Evolutionary conservation across 2,888 invertebrate genomes (phyloP).

Genomic region (Danaus chrysippus): DNA sequence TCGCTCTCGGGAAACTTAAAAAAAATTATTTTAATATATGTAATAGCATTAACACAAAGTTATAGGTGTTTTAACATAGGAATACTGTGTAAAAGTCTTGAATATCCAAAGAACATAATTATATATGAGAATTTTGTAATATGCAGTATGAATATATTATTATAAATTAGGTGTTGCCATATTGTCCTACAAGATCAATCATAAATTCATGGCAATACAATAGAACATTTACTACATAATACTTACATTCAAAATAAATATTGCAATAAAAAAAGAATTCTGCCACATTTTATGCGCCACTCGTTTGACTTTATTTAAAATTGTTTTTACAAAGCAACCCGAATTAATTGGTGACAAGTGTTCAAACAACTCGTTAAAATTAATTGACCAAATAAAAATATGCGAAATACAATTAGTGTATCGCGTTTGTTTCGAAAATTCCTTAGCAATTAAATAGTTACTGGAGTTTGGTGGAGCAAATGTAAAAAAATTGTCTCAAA

Average conservation of each 20-base stretch:
- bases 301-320: neutral
- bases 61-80: neutral
- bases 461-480: too few relatives aligned
- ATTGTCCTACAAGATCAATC: too few relatives aligned
- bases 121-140: too few relatives aligned
- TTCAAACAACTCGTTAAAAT: slow-evolving; percentile 1
- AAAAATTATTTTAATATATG: neutral
- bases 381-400: slow-evolving; percentile 10
- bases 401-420: slow-evolving; percentile 1
- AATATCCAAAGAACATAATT: too few relatives aligned
- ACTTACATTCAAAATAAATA: slow-evolving; percentile 25
- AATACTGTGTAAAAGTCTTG: neutral
- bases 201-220: too few relatives aligned
- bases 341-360: neutral
- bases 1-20: slow-evolving; percentile 25
- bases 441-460: neutral
- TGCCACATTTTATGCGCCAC: slow-evolving; percentile 3
- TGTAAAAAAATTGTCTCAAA: too few relatives aligned
- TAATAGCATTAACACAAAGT: neutral
- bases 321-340: neutral
- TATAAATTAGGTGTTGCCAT: too few relatives aligned
- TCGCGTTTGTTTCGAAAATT: neutral
- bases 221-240: neutral
- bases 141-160: too few relatives aligned
- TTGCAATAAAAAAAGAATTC: slow-evolving; percentile 10